Conservation (phyloP, 2,888 invertebrate genomes). For the Patella depressa region DNA sequence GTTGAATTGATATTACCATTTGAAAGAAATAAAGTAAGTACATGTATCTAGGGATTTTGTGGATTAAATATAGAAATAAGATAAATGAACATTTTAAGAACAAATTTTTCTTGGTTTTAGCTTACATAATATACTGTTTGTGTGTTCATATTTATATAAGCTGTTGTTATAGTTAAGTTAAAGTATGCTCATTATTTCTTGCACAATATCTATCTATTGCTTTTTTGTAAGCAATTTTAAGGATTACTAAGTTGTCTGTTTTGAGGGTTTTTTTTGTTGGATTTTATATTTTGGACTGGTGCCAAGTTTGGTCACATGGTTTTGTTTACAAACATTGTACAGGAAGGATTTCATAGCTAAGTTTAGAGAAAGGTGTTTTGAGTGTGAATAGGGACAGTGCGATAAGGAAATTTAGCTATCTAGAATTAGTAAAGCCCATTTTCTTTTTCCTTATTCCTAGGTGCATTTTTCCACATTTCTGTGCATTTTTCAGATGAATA, state of each 20-base stretch:
- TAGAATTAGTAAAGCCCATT: no score
- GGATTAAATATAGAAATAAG: background rate
- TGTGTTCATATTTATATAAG: no score
- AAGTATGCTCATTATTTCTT: background rate
- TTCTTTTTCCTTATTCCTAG: no score
- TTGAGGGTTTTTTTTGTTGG: background rate
- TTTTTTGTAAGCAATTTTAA: background rate
- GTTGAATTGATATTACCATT: constrained; percentile 56
- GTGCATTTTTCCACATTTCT: no score
- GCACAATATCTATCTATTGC: background rate
- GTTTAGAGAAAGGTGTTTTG: background rate
- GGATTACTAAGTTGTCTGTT: background rate
- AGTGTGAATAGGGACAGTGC: no score
- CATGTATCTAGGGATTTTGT: background rate
- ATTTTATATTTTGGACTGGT: background rate
- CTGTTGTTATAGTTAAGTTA: no score
- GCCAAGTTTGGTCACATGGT: constrained; percentile 14
- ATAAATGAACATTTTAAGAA: background rate
- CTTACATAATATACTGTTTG: background rate
- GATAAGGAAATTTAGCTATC: no score
- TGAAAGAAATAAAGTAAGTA: constrained; percentile 61
- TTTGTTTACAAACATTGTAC: constrained; percentile 17
- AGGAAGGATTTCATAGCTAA: background rate
- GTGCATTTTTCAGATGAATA: no score
- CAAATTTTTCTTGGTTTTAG: background rate